Percentiles rank a stretch among this genome's conserved stretches.
Conservation (phyloP, 2,888 invertebrate genomes). For the Fragum sueziense region DNA sequence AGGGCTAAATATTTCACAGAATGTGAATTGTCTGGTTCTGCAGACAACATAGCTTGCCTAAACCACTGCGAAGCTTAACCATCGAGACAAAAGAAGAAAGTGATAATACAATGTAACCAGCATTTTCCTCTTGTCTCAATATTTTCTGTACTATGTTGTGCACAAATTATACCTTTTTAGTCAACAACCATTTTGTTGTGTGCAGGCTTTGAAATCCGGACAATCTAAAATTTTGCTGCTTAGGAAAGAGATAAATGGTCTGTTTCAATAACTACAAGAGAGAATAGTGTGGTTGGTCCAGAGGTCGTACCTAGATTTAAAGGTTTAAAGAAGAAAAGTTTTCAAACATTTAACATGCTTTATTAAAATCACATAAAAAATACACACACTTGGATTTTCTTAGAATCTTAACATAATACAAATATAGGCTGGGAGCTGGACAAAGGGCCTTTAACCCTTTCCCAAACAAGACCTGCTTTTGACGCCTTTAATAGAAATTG, state of each 20-base stretch:
- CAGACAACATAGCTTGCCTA: too few relatives aligned
- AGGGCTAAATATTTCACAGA: too few relatives aligned
- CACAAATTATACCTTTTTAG: not conserved
- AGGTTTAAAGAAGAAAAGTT: not conserved
- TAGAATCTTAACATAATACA: not conserved
- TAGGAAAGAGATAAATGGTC: not conserved
- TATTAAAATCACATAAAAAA: not conserved
- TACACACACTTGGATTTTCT: not conserved
- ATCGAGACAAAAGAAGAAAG: not conserved
- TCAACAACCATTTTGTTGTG: not conserved
- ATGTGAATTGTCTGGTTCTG: too few relatives aligned
- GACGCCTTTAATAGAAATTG: too few relatives aligned
- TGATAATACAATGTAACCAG: not conserved
- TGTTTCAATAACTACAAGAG: too few relatives aligned
- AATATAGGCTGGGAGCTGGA: too few relatives aligned
- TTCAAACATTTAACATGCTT: not conserved
- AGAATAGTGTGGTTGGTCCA: too few relatives aligned
- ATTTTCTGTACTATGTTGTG: not conserved
- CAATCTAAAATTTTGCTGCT: not conserved
- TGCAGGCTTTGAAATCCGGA: not conserved
- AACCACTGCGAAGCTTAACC: too few relatives aligned
- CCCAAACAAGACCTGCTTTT: too few relatives aligned
- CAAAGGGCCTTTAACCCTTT: too few relatives aligned
- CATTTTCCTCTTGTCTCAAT: not conserved
- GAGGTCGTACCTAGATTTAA: too few relatives aligned